Percentiles rank a stretch among this genome's conserved stretches.
Evolutionary conservation across 1,140 invertebrate species (phyloP).

Genomic region (Papilio glaucus): DNA sequence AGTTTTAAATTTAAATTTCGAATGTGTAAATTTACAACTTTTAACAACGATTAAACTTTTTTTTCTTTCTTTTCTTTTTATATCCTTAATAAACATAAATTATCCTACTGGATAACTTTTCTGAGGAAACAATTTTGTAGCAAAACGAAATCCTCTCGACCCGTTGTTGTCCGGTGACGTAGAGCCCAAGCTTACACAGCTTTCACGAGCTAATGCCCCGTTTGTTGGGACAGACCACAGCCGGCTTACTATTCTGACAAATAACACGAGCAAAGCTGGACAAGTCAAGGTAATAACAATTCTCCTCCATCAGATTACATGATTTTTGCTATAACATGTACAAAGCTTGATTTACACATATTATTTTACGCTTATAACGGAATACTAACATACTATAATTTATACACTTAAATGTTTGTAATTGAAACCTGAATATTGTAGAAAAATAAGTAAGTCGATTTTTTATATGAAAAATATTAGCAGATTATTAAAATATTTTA

Average conservation of each 20-base stretch:
- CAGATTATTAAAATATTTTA: too few species aligned
- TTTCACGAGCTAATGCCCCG: constrained; percentile 3
- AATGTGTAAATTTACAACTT: too few species aligned
- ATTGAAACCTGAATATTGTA: too few species aligned
- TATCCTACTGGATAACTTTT: background rate
- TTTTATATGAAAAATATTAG: too few species aligned
- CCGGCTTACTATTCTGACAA: constrained; percentile 17
- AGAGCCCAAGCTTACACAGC: constrained; percentile 17
- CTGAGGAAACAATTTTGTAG: background rate
- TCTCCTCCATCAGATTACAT: background rate
- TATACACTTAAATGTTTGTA: too few species aligned
- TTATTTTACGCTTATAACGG: background rate
- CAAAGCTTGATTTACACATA: too few species aligned
- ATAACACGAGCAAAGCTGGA: constrained; percentile 9
- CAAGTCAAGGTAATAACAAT: constrained; percentile 8
- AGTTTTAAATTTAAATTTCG: too few species aligned
- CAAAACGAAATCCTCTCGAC: background rate
- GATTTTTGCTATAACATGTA: too few species aligned
- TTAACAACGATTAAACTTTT: too few species aligned
- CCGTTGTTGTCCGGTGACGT: background rate
- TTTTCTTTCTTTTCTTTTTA: background rate
- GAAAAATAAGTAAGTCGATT: too few species aligned
- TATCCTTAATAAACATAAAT: background rate
- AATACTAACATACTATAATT: too few species aligned
- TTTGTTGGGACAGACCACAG: background rate